Conservation (phyloP, 2,888 invertebrate genomes). For the Xestobium rufovillosum region DNA sequence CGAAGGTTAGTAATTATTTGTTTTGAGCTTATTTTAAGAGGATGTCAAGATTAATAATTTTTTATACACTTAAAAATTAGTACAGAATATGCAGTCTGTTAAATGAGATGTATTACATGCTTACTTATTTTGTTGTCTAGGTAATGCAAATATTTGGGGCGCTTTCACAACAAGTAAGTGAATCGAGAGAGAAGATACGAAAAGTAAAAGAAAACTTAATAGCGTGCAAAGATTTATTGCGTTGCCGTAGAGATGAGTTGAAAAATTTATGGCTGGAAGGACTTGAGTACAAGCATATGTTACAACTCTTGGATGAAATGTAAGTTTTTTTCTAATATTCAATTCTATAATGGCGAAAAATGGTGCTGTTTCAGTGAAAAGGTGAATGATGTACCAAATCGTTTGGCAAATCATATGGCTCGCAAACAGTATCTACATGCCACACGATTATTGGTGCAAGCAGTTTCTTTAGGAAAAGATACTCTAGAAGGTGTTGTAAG, state of each 20-base stretch:
- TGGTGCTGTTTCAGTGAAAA: conserved; percentile 53
- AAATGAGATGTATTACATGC: conserved; percentile 15
- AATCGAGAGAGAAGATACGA: conserved; percentile 67
- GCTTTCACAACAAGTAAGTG: conserved; percentile 68
- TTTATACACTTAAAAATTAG: conserved; percentile 1
- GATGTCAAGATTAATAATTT: conserved; percentile 2
- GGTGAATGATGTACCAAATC: conserved; percentile 64
- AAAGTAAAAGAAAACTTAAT: conserved; percentile 73
- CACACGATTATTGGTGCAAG: conserved; percentile 70
- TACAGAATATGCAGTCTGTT: conserved; percentile 4
- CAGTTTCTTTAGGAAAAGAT: conserved; percentile 59
- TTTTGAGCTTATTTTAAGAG: too few species aligned
- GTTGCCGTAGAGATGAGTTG: conserved; percentile 87
- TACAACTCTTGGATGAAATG: conserved; percentile 86
- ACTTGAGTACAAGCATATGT: conserved; percentile 88
- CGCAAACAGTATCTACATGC: conserved; percentile 79
- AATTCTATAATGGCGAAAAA: not conserved
- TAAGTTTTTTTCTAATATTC: conserved; percentile 42
- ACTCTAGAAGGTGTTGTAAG: conserved; percentile 77
- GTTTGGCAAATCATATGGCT: conserved; percentile 55
- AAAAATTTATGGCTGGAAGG: conserved; percentile 92
- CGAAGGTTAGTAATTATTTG: conserved; percentile 52
- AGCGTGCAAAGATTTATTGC: conserved; percentile 76
- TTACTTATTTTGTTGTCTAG: conserved; percentile 26
- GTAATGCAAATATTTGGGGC: conserved; percentile 64